Evolutionary conservation across 2,797 vertebrate genomes (phyloP), one percentile per base, ranked within the genome.

Genomic region (Malurus splendens): DNA sequence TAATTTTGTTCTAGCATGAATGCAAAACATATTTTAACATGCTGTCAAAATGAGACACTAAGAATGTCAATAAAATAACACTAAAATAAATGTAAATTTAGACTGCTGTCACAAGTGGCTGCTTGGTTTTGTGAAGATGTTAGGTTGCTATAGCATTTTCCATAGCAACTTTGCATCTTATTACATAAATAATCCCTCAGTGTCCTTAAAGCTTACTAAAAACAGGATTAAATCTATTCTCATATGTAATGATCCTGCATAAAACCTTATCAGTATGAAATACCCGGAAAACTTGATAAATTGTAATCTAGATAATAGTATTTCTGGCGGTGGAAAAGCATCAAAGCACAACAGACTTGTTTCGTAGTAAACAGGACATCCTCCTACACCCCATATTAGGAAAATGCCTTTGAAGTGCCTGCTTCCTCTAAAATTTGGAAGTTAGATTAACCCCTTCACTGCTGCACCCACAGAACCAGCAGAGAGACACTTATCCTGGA

Each of bases 161-260:
- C 96, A 97, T 96, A 97, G 97, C 97, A 98, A 98, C 96, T 97
- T 97, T 96, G 96, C 96, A 97, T 97, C 96, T 97, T 96, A 97
- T 96, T 96, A 97, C 96, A 97, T 97, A 97, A 97, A 98, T 97
- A 97, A 97, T 97, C 96, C 96, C 93, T 95, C 66, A 70, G 96
- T 97, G 96, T 97, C 96, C 94, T 97, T 95, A 97, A 96, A 97
- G 94, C 94, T 95, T 95, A 92, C 96, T 97, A 96, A 96, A 95
- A 97, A 95, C 93, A 95, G 96, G 96, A 97, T 97, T 96, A 97
- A 93, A 96, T 96, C 95, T 94, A 95, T 95, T 96, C 95, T 96
- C 88, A 93, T 95, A 91, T 94, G 94, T 94, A 97, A 96, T 96
- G 96, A 97, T 96, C 89, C 92, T 72, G 83, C 92, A 96, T 97